Percentiles rank a stretch among this genome's conserved stretches.
Evolutionary conservation across 2,888 invertebrate species (phyloP).

Genomic region (Anticlea derivata): DNA sequence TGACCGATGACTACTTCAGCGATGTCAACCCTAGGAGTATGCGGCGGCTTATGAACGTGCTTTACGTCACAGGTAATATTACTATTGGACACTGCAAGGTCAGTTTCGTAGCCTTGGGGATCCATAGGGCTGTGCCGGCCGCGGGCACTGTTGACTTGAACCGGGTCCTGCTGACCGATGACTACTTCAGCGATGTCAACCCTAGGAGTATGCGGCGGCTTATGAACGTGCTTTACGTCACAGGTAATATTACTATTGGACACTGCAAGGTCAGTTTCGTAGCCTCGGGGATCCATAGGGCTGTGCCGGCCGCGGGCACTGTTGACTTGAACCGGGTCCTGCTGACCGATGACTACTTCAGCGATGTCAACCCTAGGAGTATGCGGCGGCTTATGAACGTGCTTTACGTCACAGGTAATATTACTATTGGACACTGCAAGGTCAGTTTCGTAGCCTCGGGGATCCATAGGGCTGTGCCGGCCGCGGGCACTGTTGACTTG

Average conservation of each 20-base stretch:
- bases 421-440: background rate
- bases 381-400: constrained; percentile 99
- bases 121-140: constrained; percentile 81
- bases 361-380: constrained; percentile 98
- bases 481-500: constrained; percentile 85
- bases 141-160: constrained; percentile 87
- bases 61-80: constrained; percentile 93
- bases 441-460: constrained; percentile 94
- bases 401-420: constrained; percentile 94
- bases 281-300: constrained; percentile 87
- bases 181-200: constrained; percentile 99
- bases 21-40: constrained; percentile 99
- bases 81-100: too few species aligned
- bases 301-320: constrained; percentile 81
- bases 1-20: constrained; percentile 99
- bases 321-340: constrained; percentile 90
- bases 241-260: constrained; percentile 82
- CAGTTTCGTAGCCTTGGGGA: constrained; percentile 92
- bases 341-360: constrained; percentile 98
- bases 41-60: constrained; percentile 97
- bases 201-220: constrained; percentile 97
- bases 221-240: constrained; percentile 98
- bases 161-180: constrained; percentile 96
- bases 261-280: constrained; percentile 93
- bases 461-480: constrained; percentile 81